A percentile compares a stretch with the other conserved stretches of the same genome.
Evolutionary conservation across 2,888 invertebrate species (phyloP).

Genomic region (Altica lythri): DNA sequence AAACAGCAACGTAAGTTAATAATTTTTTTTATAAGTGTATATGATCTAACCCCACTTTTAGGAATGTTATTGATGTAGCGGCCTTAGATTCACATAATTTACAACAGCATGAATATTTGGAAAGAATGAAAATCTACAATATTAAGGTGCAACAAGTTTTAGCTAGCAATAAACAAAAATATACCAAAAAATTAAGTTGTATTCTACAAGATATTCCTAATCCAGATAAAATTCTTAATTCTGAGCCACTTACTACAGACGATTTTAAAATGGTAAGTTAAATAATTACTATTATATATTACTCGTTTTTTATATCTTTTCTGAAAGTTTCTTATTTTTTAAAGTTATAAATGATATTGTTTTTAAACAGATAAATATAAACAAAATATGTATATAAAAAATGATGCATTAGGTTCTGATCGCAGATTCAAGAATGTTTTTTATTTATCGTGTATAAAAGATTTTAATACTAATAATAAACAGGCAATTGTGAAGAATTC

Average conservation of each 20-base stretch:
- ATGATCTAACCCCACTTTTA: conserved; percentile 51
- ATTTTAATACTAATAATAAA: no score
- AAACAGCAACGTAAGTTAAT: conserved; percentile 82
- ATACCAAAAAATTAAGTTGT: conserved; percentile 57
- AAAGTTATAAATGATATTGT: no score
- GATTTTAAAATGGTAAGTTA: conserved; percentile 74
- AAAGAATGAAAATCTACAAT: conserved; percentile 75
- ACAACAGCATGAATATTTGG: conserved; percentile 87
- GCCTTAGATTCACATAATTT: conserved; percentile 86
- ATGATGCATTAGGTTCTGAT: no score
- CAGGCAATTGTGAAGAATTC: no score
- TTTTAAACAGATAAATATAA: conserved; percentile 1
- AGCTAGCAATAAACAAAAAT: conserved; percentile 53
- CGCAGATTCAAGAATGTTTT: no score
- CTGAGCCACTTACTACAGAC: conserved; percentile 64
- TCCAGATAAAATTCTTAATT: conserved; percentile 70
- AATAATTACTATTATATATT: not conserved
- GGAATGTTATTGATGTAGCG: conserved; percentile 93
- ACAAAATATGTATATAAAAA: no score
- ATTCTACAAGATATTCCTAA: conserved; percentile 75
- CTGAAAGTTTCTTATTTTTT: not conserved
- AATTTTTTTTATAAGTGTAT: no score
- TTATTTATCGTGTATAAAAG: no score
- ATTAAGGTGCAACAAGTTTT: conserved; percentile 62
- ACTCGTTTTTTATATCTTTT: not conserved